Percentiles rank a stretch among this genome's conserved stretches.
Evolutionary conservation across 2,888 invertebrate species (phyloP).

Genomic region (Troglohyphantes excavatus): DNA sequence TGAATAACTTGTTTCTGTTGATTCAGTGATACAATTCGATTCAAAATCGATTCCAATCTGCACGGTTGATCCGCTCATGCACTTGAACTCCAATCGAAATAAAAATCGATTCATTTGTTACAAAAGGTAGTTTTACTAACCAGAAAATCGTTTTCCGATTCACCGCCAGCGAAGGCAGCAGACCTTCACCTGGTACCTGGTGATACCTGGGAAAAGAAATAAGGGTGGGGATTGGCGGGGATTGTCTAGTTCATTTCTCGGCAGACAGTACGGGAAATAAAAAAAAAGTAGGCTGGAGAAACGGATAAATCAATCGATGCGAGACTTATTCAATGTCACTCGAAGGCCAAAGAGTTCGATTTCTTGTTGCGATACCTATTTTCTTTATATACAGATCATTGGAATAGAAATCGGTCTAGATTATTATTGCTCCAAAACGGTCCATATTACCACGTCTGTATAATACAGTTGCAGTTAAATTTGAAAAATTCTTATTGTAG

Average conservation of each 20-base stretch:
- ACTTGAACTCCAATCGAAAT: neutral
- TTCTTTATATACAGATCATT: too few species aligned
- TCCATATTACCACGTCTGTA: too few species aligned
- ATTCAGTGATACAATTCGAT: neutral
- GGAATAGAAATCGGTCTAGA: too few species aligned
- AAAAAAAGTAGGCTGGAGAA: neutral
- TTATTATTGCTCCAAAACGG: too few species aligned
- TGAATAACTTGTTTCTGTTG: neutral
- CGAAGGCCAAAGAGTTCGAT: neutral
- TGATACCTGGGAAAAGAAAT: neutral
- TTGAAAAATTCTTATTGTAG: too few species aligned
- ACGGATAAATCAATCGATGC: neutral
- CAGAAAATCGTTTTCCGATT: neutral
- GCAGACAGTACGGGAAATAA: neutral
- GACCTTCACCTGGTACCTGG: neutral
- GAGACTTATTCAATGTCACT: constrained; percentile 1
- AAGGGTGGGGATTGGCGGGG: too few species aligned
- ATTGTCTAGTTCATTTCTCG: neutral
- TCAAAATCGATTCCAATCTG: neutral
- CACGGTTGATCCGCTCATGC: neutral
- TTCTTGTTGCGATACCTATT: neutral
- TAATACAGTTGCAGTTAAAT: too few species aligned
- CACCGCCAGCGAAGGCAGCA: neutral
- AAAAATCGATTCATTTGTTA: neutral
- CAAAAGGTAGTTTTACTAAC: neutral